Base-by-base conservation (phyloP, 1,140 invertebrate genomes). In the Penaeus japonicus region DNA sequence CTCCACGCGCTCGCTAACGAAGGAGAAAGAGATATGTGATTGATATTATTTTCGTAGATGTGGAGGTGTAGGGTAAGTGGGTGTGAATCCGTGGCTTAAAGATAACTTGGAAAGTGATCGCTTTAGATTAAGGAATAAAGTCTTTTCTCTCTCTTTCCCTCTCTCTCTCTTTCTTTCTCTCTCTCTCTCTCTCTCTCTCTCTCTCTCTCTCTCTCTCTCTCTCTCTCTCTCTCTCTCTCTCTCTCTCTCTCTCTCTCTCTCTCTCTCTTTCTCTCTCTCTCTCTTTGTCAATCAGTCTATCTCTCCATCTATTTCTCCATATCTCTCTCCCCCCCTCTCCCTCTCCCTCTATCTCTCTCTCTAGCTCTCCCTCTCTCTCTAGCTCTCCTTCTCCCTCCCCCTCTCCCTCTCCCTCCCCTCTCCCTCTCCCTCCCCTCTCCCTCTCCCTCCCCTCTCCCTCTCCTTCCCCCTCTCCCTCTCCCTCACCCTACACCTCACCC, bases 1-100 rank as follows among this genome's bases (percentile, higher is more conserved):
- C 79, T 94, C 94, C 77, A 94, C 94, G 89, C 95, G 91, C 91
- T 95, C 94, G 92, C 95, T 95, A 87, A n/a, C 30, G 53, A 82
- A 32, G 22, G 55, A 30, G 80, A 30, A 15, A 82, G n/a, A 30
- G 24, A n/a, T 2, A 27, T 4, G 65, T 2, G 4, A 73, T 0
- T 30, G 0, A 12, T 27, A 32, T 4, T 27, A 12, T 1, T 73
- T 73, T n/a, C 47, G 32, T 27, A 53, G 47, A 3, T 27, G 77
- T 53, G 77, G 24, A 0, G 0, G 75, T 10, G 75, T n/a, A 78
- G 12, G n/a, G 75, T 47, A 32, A 78, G 32, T 47, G 27, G 5
- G 75, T n/a, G 30, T 22, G 27, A 32, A 47, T 47, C 17, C 20
- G 32, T 24, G 32, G 27, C 70, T 18, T 5, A 75, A 27, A 75